These are phyloP conservation scores for Hoplodrina ambigua DNA, from an alignment of 2,888 invertebrate genomes.

Conservation along the genomic window DNA sequence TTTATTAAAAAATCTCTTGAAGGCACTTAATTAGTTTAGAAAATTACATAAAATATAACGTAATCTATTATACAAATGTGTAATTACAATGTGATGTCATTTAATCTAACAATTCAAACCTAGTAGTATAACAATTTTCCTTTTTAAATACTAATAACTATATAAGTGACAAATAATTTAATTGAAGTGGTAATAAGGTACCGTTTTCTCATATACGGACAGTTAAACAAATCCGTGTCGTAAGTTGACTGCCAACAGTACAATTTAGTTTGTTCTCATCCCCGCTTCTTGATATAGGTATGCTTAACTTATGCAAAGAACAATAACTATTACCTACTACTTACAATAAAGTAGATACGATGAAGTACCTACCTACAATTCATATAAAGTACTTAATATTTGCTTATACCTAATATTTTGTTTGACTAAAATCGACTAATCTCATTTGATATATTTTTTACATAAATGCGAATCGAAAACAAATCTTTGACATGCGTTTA, in stretches of 20 bases:
- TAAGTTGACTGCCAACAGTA: constrained; percentile 23
- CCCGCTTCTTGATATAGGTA: constrained; percentile 7
- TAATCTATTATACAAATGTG: constrained; percentile 27
- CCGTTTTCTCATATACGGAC: constrained; percentile 13
- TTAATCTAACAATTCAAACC: constrained; percentile 23
- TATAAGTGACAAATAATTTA: constrained; percentile 42
- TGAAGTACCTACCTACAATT: constrained; percentile 10
- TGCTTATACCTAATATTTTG: constrained; percentile 32
- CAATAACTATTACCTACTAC: neutral
- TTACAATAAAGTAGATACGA: neutral
- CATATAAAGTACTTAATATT: constrained; percentile 27
- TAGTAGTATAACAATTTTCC: constrained; percentile 33
- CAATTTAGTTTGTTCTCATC: constrained; percentile 26
- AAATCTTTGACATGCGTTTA: constrained; percentile 20
- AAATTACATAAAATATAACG: constrained; percentile 35
- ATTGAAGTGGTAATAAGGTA: constrained; percentile 3
- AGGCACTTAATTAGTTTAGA: constrained; percentile 59
- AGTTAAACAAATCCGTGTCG: constrained; percentile 1
- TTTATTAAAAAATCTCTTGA: constrained; percentile 63
- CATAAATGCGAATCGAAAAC: constrained; percentile 46
- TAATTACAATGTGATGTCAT: constrained; percentile 26
- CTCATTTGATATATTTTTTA: constrained; percentile 45
- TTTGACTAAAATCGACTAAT: constrained; percentile 61
- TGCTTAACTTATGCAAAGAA: constrained; percentile 5
- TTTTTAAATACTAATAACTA: constrained; percentile 17